Percentiles rank a stretch among this genome's conserved stretches.
phyloP scores from a whole-genome alignment of 2,888 invertebrate genomes.

The Zaprionus lineosus region DNA sequence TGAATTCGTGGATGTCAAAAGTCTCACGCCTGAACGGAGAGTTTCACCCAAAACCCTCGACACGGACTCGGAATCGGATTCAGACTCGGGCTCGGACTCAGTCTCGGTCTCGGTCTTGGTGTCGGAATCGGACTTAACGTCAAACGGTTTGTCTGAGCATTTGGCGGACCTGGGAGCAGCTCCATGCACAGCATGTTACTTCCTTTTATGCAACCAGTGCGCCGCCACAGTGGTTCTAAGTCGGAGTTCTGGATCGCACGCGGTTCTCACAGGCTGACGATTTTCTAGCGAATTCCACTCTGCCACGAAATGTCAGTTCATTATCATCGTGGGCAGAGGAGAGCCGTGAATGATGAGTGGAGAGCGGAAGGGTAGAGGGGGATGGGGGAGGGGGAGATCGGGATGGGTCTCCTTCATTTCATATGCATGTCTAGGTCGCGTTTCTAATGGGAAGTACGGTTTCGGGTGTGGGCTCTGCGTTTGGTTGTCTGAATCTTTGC shows the following conservation, averaged over 20 bases:
- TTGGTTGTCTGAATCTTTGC: too few relatives aligned
- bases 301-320: slow-evolving; percentile 69
- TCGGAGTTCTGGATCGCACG: not conserved
- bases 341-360: too few relatives aligned
- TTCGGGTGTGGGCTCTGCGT: not conserved
- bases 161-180: slow-evolving; percentile 4
- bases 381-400: too few relatives aligned
- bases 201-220: slow-evolving; percentile 71
- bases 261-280: slow-evolving; percentile 41
- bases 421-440: slow-evolving; percentile 58
- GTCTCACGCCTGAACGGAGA: slow-evolving; percentile 48
- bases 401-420: slow-evolving; percentile 13
- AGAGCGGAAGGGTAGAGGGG: too few relatives aligned
- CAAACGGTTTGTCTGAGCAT: slow-evolving; percentile 19
- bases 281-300: slow-evolving; percentile 71
- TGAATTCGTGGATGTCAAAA: slow-evolving; percentile 29
- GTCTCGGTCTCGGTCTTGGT: too few relatives aligned
- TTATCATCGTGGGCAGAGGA: too few relatives aligned
- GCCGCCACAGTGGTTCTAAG: slow-evolving; percentile 35
- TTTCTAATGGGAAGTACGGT: not conserved
- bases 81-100: too few relatives aligned
- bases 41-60: slow-evolving; percentile 33
- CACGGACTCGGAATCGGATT: slow-evolving; percentile 36
- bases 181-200: slow-evolving; percentile 66
- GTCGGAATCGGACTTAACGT: slow-evolving; percentile 50